phyloP scores from a whole-genome alignment of 2,797 vertebrate species.

The Myripristis murdjan region DNA sequence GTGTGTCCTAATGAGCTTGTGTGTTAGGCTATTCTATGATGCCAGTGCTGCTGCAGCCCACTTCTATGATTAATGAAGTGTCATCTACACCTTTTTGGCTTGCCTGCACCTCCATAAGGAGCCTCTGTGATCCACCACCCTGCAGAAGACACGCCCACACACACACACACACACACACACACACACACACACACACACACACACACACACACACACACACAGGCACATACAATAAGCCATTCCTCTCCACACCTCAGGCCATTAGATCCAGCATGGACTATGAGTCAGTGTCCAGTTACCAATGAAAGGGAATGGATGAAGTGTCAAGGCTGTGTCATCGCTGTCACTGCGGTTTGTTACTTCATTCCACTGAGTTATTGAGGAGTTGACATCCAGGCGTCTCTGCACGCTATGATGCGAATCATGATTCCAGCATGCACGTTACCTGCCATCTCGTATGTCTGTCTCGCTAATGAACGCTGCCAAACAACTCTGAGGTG shows the following conservation, averaged over 20 bases:
- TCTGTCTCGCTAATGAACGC: background rate
- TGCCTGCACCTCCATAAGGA: background rate
- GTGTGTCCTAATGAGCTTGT: background rate
- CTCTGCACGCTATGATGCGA: background rate
- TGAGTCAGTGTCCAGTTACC: conserved; percentile 66
- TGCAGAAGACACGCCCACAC: background rate
- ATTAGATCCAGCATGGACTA: conserved; percentile 42
- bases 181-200: background rate
- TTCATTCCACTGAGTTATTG: conserved; percentile 71
- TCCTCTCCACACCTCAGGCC: conserved; percentile 31
- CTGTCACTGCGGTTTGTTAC: conserved; percentile 63
- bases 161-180: conserved; percentile 17
- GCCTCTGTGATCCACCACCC: background rate
- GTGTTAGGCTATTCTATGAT: background rate
- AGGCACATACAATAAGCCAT: background rate
- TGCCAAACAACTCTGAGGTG: background rate
- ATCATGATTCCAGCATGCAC: background rate
- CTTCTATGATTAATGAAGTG: no score
- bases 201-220: background rate
- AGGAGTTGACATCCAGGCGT: conserved; percentile 13
- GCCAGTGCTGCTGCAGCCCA: background rate
- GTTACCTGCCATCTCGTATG: background rate
- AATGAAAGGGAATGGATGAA: conserved; percentile 40
- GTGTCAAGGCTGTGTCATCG: conserved; percentile 49
- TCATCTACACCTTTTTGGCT: no score